Conservation (phyloP, 2,113 vertebrate species). For the Patagioenas fasciata region DNA sequence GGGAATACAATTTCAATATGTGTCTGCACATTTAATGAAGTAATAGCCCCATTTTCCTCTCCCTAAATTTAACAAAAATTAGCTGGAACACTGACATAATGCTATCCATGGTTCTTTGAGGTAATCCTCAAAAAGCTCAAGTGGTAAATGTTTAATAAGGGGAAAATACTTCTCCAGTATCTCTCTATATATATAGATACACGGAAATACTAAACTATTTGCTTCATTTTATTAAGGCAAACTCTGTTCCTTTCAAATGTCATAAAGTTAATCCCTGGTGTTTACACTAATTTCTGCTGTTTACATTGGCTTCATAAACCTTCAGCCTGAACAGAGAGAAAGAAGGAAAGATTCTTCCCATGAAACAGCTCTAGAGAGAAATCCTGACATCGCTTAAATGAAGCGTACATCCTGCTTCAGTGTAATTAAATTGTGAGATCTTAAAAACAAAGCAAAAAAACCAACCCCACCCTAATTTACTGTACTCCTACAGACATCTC, state of each 20-base stretch:
- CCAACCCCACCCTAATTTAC: background rate
- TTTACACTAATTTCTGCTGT: background rate
- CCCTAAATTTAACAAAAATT: background rate
- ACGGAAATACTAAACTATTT: background rate
- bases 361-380: slow-evolving; percentile 3
- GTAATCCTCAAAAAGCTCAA: background rate
- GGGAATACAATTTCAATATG: background rate
- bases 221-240: slow-evolving; percentile 13
- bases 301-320: slow-evolving; percentile 32
- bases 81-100: background rate
- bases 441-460: background rate
- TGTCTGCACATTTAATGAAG: background rate
- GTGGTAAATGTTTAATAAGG: background rate
- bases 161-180: background rate
- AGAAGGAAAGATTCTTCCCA: slow-evolving; percentile 14
- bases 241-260: background rate
- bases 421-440: background rate
- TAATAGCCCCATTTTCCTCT: background rate
- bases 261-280: background rate
- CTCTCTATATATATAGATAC: background rate
- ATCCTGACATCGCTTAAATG: background rate
- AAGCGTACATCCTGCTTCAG: background rate
- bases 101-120: background rate
- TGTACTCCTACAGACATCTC: background rate
- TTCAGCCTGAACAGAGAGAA: slow-evolving; percentile 1